These are phyloP conservation scores for Oceanites oceanicus DNA, from an alignment of 2,113 vertebrate genomes.

Conservation along the genomic window DNA sequence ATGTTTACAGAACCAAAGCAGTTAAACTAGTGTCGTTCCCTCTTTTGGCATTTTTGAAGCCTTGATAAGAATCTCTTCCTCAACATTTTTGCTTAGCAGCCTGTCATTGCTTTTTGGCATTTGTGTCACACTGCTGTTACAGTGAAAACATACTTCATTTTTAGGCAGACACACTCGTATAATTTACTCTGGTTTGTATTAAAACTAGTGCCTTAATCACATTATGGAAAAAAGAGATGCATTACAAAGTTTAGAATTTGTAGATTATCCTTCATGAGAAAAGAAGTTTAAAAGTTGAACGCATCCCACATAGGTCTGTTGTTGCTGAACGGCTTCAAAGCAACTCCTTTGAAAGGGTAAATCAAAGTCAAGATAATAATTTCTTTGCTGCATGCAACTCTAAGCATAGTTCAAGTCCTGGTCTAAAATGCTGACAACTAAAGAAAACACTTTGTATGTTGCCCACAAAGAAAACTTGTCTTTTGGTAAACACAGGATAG, in stretches of 20 bases:
- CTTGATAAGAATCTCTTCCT: background rate
- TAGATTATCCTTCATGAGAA: background rate
- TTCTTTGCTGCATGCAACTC: background rate
- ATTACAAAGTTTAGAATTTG: background rate
- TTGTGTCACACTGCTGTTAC: background rate
- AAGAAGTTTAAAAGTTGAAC: background rate
- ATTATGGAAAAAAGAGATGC: background rate
- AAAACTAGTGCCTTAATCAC: background rate
- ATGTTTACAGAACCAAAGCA: background rate
- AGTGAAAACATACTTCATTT: background rate
- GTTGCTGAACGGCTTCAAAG: background rate
- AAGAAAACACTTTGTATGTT: background rate
- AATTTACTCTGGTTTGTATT: background rate
- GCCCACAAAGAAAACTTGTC: background rate
- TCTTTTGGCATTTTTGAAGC: background rate
- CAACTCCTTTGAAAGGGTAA: background rate
- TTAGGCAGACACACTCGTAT: background rate
- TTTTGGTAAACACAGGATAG: background rate
- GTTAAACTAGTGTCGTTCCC: background rate
- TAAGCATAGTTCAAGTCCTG: background rate
- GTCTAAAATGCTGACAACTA: background rate
- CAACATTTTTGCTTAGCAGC: background rate
- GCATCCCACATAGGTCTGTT: background rate
- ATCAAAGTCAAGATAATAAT: background rate
- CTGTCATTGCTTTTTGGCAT: background rate